Percentiles rank a stretch among this genome's conserved stretches.
Evolutionary conservation across 1,140 invertebrate species (phyloP).

Genomic region (Littorina saxatilis): DNA sequence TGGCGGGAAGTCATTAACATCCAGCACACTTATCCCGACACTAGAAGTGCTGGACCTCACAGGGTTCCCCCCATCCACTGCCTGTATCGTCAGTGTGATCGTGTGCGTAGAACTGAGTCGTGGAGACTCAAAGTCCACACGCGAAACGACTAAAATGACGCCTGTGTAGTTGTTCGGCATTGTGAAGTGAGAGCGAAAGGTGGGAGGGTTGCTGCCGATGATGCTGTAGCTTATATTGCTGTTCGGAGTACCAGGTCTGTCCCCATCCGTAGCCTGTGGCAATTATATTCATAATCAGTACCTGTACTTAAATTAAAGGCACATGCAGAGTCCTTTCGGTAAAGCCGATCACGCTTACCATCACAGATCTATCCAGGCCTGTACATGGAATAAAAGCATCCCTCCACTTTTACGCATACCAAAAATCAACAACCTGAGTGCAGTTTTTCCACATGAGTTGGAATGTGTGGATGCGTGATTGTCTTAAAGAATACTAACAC

Average conservation of each 20-base stretch:
- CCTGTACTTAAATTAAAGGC: too few relatives aligned
- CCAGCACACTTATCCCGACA: background rate
- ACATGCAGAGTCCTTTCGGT: too few relatives aligned
- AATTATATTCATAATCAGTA: too few relatives aligned
- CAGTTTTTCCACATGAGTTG: too few relatives aligned
- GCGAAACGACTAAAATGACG: background rate
- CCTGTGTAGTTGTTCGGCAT: background rate
- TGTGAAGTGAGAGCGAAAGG: background rate
- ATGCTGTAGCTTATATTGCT: conserved; percentile 10
- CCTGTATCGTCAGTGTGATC: background rate
- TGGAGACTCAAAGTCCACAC: background rate
- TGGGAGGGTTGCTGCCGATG: background rate
- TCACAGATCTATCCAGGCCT: too few relatives aligned
- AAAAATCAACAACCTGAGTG: too few relatives aligned
- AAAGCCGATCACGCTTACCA: too few relatives aligned
- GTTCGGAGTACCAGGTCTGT: background rate
- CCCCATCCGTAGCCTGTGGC: background rate
- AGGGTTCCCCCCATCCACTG: background rate
- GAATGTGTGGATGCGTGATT: too few relatives aligned
- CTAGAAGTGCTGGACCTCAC: background rate
- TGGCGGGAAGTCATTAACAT: conserved; percentile 5
- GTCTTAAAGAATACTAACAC: too few relatives aligned
- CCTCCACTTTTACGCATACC: too few relatives aligned
- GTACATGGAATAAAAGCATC: too few relatives aligned
- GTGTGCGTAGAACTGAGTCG: too few relatives aligned